A percentile compares a stretch with the other conserved stretches of the same genome.
These are phyloP conservation scores for Garrulus glandarius DNA, from an alignment of 2,797 vertebrate species.

Conservation along the genomic window DNA sequence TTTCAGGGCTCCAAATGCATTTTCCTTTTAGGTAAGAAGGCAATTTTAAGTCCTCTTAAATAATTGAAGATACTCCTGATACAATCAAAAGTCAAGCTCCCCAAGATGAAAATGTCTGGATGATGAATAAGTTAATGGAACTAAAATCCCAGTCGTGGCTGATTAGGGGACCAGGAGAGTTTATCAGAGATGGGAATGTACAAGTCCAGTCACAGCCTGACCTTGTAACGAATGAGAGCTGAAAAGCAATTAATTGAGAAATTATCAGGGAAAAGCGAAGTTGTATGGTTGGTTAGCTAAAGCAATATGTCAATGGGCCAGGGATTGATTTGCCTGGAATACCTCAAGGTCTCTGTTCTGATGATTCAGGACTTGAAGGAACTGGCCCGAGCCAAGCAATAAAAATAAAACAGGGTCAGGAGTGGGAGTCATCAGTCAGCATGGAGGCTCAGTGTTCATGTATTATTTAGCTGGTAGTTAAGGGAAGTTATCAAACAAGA, in stretches of 20 bases:
- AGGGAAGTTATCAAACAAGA: constrained; percentile 28
- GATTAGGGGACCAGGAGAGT: constrained; percentile 67
- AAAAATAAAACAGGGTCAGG: constrained; percentile 58
- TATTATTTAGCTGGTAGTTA: constrained; percentile 57
- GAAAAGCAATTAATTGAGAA: constrained; percentile 88
- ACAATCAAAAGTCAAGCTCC: constrained; percentile 71
- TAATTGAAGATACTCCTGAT: constrained; percentile 62
- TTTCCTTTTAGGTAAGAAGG: constrained; percentile 26
- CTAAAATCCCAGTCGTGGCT: constrained; percentile 68
- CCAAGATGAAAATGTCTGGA: constrained; percentile 61
- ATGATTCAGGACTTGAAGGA: constrained; percentile 77
- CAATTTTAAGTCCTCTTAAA: constrained; percentile 60
- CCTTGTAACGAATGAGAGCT: constrained; percentile 86
- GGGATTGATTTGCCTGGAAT: constrained; percentile 84
- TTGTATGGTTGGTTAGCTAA: constrained; percentile 85
- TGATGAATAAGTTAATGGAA: constrained; percentile 80
- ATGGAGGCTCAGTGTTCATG: neutral
- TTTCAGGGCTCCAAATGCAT: neutral
- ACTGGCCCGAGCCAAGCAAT: constrained; percentile 47
- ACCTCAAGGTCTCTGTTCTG: constrained; percentile 83
- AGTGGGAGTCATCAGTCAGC: constrained; percentile 53
- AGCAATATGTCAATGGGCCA: constrained; percentile 84
- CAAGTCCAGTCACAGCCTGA: constrained; percentile 68
- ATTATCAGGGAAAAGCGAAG: constrained; percentile 82
- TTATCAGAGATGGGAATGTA: constrained; percentile 62